A percentile compares a stretch with the other conserved stretches of the same genome.
These are phyloP conservation scores for Eupithecia subumbrata DNA, from an alignment of 2,888 invertebrate species.

Conservation along the genomic window DNA sequence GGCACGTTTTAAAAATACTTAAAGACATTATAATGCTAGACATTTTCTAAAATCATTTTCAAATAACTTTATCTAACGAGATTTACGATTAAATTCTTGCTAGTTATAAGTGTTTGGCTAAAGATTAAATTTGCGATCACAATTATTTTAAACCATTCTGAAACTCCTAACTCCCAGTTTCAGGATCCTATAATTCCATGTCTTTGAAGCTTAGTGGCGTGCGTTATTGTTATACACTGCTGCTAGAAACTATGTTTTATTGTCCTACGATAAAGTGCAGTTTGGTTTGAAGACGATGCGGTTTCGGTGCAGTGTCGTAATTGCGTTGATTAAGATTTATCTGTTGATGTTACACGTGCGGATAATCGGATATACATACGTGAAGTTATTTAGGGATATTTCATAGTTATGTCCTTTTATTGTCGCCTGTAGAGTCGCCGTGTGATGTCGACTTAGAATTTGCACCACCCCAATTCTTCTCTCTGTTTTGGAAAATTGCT, in stretches of 20 bases:
- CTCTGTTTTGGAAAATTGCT: too few species aligned
- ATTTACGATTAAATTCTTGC: background rate
- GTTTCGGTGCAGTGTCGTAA: conserved; percentile 17
- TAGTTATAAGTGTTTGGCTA: background rate
- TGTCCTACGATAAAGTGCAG: conserved; percentile 19
- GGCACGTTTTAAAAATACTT: too few species aligned
- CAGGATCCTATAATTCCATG: conserved; percentile 27
- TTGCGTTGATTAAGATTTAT: conserved; percentile 31
- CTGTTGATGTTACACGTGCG: background rate
- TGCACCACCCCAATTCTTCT: too few species aligned
- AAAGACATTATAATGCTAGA: too few species aligned
- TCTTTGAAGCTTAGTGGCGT: conserved; percentile 25
- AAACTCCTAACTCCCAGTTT: conserved; percentile 11
- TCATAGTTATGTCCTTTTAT: background rate
- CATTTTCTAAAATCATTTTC: background rate
- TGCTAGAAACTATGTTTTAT: conserved; percentile 7
- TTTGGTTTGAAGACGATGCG: conserved; percentile 10
- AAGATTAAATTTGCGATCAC: background rate
- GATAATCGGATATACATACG: background rate
- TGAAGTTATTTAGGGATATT: background rate
- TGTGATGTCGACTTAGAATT: too few species aligned
- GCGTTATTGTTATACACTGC: conserved; percentile 24
- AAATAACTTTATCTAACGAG: background rate
- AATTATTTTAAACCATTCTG: background rate
- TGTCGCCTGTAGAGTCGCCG: too few species aligned